Base-by-base conservation (phyloP, 1,140 invertebrate genomes). In the Mactra quadrangularis region DNA sequence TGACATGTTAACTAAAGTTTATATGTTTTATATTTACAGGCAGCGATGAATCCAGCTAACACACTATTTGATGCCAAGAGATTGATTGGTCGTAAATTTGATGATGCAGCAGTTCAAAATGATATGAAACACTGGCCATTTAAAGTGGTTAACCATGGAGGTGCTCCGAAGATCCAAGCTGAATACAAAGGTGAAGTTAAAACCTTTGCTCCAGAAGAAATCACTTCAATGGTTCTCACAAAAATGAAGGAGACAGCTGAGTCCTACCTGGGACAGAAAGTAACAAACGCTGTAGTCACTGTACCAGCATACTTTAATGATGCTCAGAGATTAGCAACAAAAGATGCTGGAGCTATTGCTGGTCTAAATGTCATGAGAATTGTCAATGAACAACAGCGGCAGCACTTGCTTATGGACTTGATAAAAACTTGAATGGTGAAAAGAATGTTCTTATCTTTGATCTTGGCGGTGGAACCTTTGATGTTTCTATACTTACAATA, bases 81-180 rank as follows among this genome's bases (percentile, higher is more conserved):
- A 93, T 94, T 99, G 85, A 99, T 99, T 92, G 97, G 98, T 70
- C 96, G 98, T 90, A 96, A 97, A 85, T 99, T 97, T 91, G 97
- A 98, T 82, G 98, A 99, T 93, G 85, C 70, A 0, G 95, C 96
- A 31, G 96, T 99, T 45, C 97, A 99, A 94, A 94, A 94, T 57
- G 98, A 99, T 91, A 98, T 99, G 96, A 98, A 94, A 79, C 97
- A 98, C 92, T 99, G 97, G 93, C 92, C 98, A 1, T 99, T 99
- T 93, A 89, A 90, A 72, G 87, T 92, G 19, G 83, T 92, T 19
- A 87, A 90, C 60, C 75, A 85, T 2, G 84, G 74, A 33, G 85
- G 84, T 0, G 88, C 87, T 68, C 97, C 94, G 95, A 92, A 98
- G 96, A 94, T 98, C 96, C 86, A 95, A 94, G 93, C 92, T 13